A percentile compares a stretch with the other conserved stretches of the same genome.
These are phyloP conservation scores for Pachypanchax playfairii DNA, from an alignment of 2,113 vertebrate species.

Conservation along the genomic window DNA sequence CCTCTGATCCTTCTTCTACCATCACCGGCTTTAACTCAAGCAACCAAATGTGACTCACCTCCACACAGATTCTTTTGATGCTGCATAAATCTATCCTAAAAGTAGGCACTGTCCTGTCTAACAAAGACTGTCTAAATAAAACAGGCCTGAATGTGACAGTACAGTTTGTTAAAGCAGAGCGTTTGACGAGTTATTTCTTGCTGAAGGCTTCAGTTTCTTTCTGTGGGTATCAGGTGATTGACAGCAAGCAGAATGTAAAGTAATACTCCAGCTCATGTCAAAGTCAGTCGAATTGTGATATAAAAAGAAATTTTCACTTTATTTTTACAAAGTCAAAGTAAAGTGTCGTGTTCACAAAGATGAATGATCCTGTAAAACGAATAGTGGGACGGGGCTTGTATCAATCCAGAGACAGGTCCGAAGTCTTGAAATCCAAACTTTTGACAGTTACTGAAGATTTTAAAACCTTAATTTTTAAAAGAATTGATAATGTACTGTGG, in stretches of 20 bases:
- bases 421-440: conserved; percentile 4
- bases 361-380: conserved; percentile 7
- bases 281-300: conserved; percentile 19
- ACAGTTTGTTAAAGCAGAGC: conserved; percentile 54
- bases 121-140: conserved; percentile 49
- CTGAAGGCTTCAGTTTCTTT: conserved; percentile 53
- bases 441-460: neutral
- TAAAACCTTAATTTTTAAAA: neutral
- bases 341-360: conserved; percentile 11
- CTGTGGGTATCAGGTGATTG: conserved; percentile 68
- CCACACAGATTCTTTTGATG: neutral
- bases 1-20: conserved; percentile 38
- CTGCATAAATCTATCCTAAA: conserved; percentile 12
- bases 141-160: conserved; percentile 58
- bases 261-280: conserved; percentile 43
- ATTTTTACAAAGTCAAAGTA: neutral
- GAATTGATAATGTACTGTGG: neutral
- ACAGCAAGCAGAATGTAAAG: conserved; percentile 53
- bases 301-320: conserved; percentile 16
- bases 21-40: conserved; percentile 33
- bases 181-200: conserved; percentile 58
- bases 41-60: conserved; percentile 23
- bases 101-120: conserved; percentile 33
- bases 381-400: conserved; percentile 2
- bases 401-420: neutral